Evolutionary conservation across 2,113 vertebrate genomes (phyloP).

Genomic region (Dasyornis broadbenti): DNA sequence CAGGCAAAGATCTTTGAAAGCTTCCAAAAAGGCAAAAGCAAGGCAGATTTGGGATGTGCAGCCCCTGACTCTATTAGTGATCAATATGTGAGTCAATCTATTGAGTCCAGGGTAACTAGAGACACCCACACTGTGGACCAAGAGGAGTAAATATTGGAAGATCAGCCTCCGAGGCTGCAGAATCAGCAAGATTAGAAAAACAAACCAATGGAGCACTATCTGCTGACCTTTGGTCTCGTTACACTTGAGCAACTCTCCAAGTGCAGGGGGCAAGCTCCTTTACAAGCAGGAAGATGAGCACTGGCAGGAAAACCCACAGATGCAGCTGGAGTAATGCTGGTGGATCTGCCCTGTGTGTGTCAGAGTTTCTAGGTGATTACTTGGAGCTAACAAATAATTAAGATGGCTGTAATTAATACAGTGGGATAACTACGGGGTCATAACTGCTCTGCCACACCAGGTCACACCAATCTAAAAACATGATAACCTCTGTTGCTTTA

Average conservation of each 20-base stretch:
- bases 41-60: background rate
- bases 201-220: background rate
- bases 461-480: background rate
- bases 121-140: background rate
- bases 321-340: background rate
- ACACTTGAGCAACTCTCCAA: background rate
- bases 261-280: background rate
- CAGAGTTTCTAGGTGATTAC: background rate
- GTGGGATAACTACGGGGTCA: background rate
- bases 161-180: background rate
- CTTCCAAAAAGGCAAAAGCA: background rate
- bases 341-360: background rate
- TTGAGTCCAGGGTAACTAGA: background rate
- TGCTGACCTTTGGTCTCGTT: constrained; percentile 24
- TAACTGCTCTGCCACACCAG: background rate
- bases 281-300: background rate
- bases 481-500: background rate
- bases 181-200: background rate
- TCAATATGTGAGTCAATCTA: rapidly evolving
- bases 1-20: background rate
- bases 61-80: background rate
- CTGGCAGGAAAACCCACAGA: background rate
- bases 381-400: background rate
- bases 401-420: background rate
- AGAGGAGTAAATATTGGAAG: background rate